A percentile compares a stretch with the other conserved stretches of the same genome.
phyloP scores from a whole-genome alignment of 2,888 invertebrate genomes.

The Cheiracanthium punctorium region DNA sequence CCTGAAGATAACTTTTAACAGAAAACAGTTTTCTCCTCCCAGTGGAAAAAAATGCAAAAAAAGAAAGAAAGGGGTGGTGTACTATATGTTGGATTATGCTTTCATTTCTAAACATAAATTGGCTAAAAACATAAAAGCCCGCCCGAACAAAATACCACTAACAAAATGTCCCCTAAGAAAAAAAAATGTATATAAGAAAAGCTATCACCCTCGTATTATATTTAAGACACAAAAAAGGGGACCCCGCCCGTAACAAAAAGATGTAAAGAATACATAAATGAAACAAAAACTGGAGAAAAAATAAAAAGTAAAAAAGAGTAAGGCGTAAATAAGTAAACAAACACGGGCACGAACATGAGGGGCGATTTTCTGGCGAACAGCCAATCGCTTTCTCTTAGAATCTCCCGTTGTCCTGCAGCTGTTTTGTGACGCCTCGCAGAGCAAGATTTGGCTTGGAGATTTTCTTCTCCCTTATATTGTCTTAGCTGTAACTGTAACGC shows the following conservation, averaged over 20 bases:
- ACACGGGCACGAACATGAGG: slow-evolving; percentile 1
- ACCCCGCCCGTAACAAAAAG: slow-evolving; percentile 36
- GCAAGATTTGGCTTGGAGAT: slow-evolving; percentile 70
- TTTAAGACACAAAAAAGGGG: slow-evolving; percentile 51
- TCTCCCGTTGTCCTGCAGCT: slow-evolving; percentile 59
- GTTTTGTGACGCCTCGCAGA: slow-evolving; percentile 64
- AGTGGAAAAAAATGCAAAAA: too few species aligned
- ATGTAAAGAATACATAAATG: slow-evolving; percentile 2
- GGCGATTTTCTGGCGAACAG: slow-evolving; percentile 63
- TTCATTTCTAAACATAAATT: slow-evolving; percentile 59
- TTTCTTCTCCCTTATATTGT: slow-evolving; percentile 59
- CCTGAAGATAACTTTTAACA: not conserved
- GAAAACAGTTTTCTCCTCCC: slow-evolving; percentile 27
- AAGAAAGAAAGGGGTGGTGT: not conserved
- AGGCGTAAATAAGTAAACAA: slow-evolving; percentile 48
- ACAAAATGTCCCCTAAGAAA: slow-evolving; percentile 30
- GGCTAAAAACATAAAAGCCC: slow-evolving; percentile 62
- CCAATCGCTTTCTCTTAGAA: slow-evolving; percentile 60
- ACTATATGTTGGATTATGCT: not conserved
- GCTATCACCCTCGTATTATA: slow-evolving; percentile 49
- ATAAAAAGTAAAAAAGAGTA: too few species aligned
- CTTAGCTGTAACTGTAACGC: slow-evolving; percentile 50
- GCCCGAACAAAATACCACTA: slow-evolving; percentile 21
- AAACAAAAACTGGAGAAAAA: slow-evolving; percentile 19
- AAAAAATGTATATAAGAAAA: slow-evolving; percentile 9